Evolutionary conservation across 2,888 invertebrate genomes (phyloP), one percentile per base, ranked within the genome.

Genomic region (Sclerodermus sp.): DNA sequence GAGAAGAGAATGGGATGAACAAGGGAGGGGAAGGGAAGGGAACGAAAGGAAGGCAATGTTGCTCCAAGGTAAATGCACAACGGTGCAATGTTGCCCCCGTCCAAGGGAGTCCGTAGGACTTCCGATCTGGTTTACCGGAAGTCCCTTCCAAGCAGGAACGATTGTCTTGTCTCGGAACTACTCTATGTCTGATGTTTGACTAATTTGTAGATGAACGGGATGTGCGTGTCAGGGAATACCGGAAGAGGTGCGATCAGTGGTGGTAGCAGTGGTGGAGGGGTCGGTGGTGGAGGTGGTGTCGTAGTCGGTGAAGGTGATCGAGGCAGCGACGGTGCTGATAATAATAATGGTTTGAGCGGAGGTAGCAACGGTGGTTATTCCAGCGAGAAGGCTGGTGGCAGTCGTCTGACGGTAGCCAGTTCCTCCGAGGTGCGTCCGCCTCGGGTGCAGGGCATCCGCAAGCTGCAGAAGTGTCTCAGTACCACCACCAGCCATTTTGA

Each of bases 401-500:
- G 73, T 57, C 67, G 68, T 55, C 17, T 18, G 45, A 52, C 47
- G 8, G 39, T 47, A 34, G 62, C 65, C 55, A 62, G 61, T 75
- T 79, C 68, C 71, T 74, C 67, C 74, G 82, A 70, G 79, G 80
- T 70, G 87, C 88, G 90, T 79, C 89, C 92, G 80, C 90, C 91
- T 80, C 90, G 92, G 83, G 91, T 91, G 82, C 94, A 94, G 91
- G 94, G 93, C 91, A 93, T 91, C 86, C 88, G 89, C 84, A 89
- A 89, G 85, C 89, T 91, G 83, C 90, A 90, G 87, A 91, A 91
- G 87, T 91, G 91, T 86, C 88, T 90, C 82, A 90, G 90, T 82
- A 77, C 77, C 37, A 89, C 91, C 79, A 89, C 90, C 82, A 89
- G 88, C 82, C 89, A 89, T 85, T 87, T 87, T 81, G 88, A 85